These are phyloP conservation scores for Chrysotoxum bicinctum DNA, from an alignment of 2,888 invertebrate genomes.

Conservation along the genomic window DNA sequence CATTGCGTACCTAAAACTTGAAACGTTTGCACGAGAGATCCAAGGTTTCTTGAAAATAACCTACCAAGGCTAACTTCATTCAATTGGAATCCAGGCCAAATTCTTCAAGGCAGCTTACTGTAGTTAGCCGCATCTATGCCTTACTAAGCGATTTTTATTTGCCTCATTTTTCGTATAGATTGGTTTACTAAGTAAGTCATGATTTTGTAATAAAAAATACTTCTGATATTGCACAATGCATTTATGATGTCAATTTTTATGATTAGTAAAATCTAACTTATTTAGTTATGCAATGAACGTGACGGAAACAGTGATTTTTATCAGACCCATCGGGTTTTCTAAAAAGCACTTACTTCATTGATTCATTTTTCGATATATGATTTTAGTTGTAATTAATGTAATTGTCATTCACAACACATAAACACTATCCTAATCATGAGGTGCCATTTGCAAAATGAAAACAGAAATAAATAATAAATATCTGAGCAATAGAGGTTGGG, in stretches of 20 bases:
- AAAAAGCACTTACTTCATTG: neutral
- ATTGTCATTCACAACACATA: neutral
- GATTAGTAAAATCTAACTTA: neutral
- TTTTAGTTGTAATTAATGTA: neutral
- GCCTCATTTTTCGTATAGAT: too few species aligned
- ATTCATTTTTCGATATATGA: neutral
- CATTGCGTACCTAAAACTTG: too few species aligned
- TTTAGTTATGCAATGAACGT: neutral
- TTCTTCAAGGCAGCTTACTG: too few species aligned
- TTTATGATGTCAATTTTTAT: slow-evolving; percentile 2
- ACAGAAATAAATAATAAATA: neutral
- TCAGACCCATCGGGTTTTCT: neutral
- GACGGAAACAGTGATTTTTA: neutral
- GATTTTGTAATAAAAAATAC: neutral
- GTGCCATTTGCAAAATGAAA: neutral
- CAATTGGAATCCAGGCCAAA: too few species aligned
- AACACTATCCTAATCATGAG: neutral
- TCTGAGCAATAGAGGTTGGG: neutral
- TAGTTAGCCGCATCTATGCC: too few species aligned
- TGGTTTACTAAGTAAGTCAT: too few species aligned
- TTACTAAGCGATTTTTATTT: too few species aligned
- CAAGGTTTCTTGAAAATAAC: too few species aligned
- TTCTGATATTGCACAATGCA: neutral
- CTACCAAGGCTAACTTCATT: too few species aligned
- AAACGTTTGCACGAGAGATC: too few species aligned